These are phyloP conservation scores for Megaleporinus macrocephalus DNA, from an alignment of 2,113 vertebrate species.

Conservation along the genomic window DNA sequence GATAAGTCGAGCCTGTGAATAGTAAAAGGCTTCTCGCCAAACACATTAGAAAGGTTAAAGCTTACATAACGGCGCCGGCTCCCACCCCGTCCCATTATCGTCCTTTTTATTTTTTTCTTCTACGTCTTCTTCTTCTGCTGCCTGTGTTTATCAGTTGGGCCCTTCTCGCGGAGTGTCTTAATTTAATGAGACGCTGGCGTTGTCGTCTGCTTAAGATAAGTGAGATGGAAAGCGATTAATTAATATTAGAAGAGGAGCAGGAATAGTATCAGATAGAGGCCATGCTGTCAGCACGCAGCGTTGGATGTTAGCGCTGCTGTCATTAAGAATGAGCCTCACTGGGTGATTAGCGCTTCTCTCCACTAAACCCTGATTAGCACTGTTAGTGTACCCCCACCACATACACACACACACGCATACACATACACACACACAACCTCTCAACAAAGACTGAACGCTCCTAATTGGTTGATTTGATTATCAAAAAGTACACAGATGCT, in stretches of 20 bases:
- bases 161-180: conserved; percentile 1
- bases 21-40: conserved; percentile 23
- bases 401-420: neutral
- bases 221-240: conserved; percentile 48
- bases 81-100: neutral
- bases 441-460: conserved; percentile 37
- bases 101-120: no score
- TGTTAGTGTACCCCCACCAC: conserved; percentile 14
- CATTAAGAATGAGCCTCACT: neutral
- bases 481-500: conserved; percentile 41
- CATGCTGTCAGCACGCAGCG: conserved; percentile 10
- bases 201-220: conserved; percentile 36
- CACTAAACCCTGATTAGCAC: conserved; percentile 27
- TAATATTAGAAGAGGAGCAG: conserved; percentile 43
- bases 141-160: neutral
- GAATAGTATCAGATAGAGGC: conserved; percentile 19
- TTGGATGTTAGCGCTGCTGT: neutral
- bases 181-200: conserved; percentile 46
- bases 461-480: conserved; percentile 53
- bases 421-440: neutral
- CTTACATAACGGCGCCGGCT: neutral
- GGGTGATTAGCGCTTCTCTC: neutral
- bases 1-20: conserved; percentile 44
- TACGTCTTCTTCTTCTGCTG: neutral
- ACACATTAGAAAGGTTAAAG: neutral